Evolutionary conservation across 2,888 invertebrate species (phyloP).

Genomic region (Drosophila multiciliata): DNA sequence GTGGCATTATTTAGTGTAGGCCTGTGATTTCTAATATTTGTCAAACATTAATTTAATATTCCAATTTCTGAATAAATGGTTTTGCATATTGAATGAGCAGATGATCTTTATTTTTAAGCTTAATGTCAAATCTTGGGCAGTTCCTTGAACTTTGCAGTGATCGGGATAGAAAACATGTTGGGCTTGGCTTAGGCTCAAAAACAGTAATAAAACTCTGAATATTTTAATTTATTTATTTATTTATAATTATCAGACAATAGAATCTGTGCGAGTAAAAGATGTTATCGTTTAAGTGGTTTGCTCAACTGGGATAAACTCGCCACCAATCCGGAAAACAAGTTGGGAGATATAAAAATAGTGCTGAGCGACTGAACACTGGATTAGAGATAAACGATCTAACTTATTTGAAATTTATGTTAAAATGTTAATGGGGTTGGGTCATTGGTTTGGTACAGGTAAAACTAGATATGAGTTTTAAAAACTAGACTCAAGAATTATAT

Average conservation of each 20-base stretch:
- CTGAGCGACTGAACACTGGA: conserved; percentile 40
- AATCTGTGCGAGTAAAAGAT: conserved; percentile 38
- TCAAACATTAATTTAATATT: not conserved
- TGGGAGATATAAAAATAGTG: conserved; percentile 40
- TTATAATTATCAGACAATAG: not conserved
- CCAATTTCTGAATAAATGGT: conserved; percentile 5
- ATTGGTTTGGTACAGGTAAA: conserved; percentile 21
- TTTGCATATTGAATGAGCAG: conserved; percentile 11
- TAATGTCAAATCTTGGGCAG: conserved; percentile 38
- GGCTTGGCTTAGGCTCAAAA: conserved; percentile 6
- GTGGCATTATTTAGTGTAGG: not conserved
- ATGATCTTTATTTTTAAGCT: conserved; percentile 1
- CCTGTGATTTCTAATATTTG: not conserved
- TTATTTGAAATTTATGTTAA: conserved; percentile 61
- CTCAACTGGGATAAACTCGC: conserved; percentile 13
- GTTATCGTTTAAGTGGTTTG: conserved; percentile 69
- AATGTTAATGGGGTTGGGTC: conserved; percentile 20
- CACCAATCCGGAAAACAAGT: conserved; percentile 59
- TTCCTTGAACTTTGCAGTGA: conserved; percentile 69
- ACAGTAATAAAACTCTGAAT: conserved; percentile 21
- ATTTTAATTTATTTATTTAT: not conserved
- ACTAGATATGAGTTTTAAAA: conserved; percentile 14
- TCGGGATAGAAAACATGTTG: conserved; percentile 36
- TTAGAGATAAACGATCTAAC: conserved; percentile 47
- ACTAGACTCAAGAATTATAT: conserved; percentile 15